Evolutionary conservation across 2,113 vertebrate species (phyloP).

Genomic region (Grantiella picta): DNA sequence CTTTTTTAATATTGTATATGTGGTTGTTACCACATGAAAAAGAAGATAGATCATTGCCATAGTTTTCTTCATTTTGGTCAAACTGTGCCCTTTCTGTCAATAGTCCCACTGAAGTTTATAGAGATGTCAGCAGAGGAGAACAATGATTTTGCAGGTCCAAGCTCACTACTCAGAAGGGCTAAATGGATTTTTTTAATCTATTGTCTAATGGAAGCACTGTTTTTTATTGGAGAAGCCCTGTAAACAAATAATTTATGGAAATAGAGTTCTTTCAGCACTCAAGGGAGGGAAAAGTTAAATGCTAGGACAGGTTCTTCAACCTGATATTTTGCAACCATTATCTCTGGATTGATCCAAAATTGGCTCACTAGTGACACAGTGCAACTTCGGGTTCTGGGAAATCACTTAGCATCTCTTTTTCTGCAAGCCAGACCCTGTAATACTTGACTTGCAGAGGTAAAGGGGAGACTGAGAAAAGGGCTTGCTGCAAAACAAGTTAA

Average conservation of each 20-base stretch:
- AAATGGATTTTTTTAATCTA: not conserved
- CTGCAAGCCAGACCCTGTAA: not conserved
- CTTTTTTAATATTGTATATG: not conserved
- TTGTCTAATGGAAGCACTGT: not conserved
- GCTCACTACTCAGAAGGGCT: not conserved
- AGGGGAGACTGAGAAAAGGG: not conserved
- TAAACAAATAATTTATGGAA: not conserved
- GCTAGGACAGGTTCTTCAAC: not conserved
- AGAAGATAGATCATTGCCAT: not conserved
- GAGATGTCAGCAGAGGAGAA: not conserved
- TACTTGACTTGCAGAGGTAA: not conserved
- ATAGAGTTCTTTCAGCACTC: not conserved
- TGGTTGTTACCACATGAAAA: not conserved
- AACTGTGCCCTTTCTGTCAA: not conserved
- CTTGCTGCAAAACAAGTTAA: not conserved
- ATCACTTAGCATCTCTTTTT: not conserved
- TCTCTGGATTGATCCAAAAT: not conserved
- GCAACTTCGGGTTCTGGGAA: not conserved
- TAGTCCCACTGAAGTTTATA: not conserved
- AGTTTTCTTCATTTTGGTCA: not conserved
- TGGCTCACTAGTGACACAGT: not conserved
- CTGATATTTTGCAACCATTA: not conserved
- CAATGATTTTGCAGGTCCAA: not conserved
- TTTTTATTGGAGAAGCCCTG: not conserved
- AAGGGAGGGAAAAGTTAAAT: not conserved